These are phyloP conservation scores for Acrocera orbiculus DNA, from an alignment of 2,888 invertebrate genomes.

Conservation along the genomic window DNA sequence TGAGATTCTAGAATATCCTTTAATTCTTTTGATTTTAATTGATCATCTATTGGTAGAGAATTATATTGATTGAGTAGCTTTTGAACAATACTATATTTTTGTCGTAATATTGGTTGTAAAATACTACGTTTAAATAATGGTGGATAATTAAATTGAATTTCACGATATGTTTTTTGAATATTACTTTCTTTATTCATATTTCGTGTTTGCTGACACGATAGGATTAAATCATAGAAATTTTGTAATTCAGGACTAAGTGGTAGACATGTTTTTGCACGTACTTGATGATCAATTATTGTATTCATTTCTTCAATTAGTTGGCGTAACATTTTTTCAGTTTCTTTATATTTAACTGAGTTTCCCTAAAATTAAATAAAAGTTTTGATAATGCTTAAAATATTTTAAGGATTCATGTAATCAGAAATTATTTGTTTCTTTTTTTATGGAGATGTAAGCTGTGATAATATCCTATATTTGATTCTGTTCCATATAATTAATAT, in stretches of 20 bases:
- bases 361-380: no score
- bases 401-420: no score
- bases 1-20: slow-evolving; percentile 21
- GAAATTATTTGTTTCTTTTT: no score
- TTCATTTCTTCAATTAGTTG: slow-evolving; percentile 22
- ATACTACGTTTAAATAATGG: no score
- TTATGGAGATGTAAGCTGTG: no score
- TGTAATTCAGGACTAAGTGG: slow-evolving; percentile 21
- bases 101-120: slow-evolving; percentile 13
- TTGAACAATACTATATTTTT: slow-evolving; percentile 22
- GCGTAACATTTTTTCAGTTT: slow-evolving; percentile 20
- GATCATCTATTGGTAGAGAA: slow-evolving; percentile 20
- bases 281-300: slow-evolving; percentile 23
- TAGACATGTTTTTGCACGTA: slow-evolving; percentile 20
- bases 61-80: slow-evolving; percentile 24
- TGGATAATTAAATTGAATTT: no score
- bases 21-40: slow-evolving; percentile 15
- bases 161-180: no score
- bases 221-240: slow-evolving; percentile 22
- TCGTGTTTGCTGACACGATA: slow-evolving; percentile 13
- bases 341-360: slow-evolving; percentile 13
- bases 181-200: slow-evolving; percentile 12
- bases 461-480: no score
- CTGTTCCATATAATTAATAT: no score
- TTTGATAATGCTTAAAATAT: no score